Evolutionary conservation across 2,797 vertebrate species (phyloP).

Genomic region (Odontamblyopus lacepedii): DNA sequence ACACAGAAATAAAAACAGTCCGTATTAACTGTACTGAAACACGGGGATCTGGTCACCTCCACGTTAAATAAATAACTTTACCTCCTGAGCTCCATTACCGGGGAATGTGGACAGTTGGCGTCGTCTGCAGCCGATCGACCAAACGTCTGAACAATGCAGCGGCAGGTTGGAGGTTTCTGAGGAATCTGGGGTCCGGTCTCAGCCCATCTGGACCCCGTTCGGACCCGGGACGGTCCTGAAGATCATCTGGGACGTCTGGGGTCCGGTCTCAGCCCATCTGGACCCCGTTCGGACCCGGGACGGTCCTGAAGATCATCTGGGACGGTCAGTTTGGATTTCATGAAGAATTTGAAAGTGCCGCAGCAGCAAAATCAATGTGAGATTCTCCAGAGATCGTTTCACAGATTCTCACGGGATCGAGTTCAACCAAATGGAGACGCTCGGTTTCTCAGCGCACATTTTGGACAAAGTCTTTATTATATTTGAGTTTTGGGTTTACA

Average conservation of each 20-base stretch:
- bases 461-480: too few species aligned
- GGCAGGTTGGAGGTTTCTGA: constrained; percentile 24
- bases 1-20: too few species aligned
- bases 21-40: too few species aligned
- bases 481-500: too few species aligned
- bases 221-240: constrained; percentile 58
- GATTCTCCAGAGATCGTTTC: constrained; percentile 36
- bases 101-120: not conserved
- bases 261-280: constrained; percentile 52
- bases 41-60: too few species aligned
- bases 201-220: constrained; percentile 72
- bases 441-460: too few species aligned
- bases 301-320: constrained; percentile 42
- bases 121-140: constrained; percentile 25
- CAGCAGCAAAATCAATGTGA: constrained; percentile 37
- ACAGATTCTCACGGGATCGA: not conserved
- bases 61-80: too few species aligned
- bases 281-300: constrained; percentile 54
- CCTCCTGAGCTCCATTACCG: not conserved
- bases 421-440: too few species aligned
- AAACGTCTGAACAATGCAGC: constrained; percentile 10
- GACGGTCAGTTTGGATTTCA: constrained; percentile 44
- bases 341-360: not conserved
- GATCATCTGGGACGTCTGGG: constrained; percentile 44
- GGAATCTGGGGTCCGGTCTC: constrained; percentile 52